phyloP scores from a whole-genome alignment of 2,797 vertebrate species.

The Clarias pachynema region DNA sequence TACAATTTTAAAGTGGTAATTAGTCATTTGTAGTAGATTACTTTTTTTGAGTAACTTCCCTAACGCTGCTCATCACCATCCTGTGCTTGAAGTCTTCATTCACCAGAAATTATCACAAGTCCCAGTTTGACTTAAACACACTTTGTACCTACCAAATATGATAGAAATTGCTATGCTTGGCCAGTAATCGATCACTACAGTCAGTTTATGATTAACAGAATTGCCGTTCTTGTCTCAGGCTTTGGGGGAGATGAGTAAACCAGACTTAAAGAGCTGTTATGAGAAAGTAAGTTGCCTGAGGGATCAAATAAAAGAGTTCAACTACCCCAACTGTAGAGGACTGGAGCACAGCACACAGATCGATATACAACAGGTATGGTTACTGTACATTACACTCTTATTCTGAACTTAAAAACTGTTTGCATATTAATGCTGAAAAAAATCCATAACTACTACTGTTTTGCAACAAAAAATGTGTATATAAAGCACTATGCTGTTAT shows the following conservation, averaged over 20 bases:
- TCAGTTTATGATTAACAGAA: background rate
- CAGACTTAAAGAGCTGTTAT: conserved; percentile 84
- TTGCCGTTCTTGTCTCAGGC: conserved; percentile 63
- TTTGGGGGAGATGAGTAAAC: conserved; percentile 69
- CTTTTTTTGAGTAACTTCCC: too few relatives aligned
- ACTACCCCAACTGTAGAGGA: conserved; percentile 74
- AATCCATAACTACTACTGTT: background rate
- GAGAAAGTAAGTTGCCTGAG: conserved; percentile 77
- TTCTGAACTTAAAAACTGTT: background rate
- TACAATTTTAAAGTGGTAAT: too few relatives aligned
- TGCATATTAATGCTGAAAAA: background rate
- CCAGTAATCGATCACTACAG: too few relatives aligned
- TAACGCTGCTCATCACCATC: too few relatives aligned
- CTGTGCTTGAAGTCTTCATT: too few relatives aligned
- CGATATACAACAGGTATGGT: conserved; percentile 86
- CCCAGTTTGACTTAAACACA: too few relatives aligned
- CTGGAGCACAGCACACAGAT: conserved; percentile 87
- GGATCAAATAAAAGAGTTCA: conserved; percentile 80
- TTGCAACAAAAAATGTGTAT: background rate
- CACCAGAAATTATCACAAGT: too few relatives aligned
- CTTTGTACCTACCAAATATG: too few relatives aligned
- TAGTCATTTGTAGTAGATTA: too few relatives aligned
- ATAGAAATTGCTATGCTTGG: too few relatives aligned
- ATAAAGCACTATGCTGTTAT: background rate
- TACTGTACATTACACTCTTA: background rate